Evolutionary conservation across 2,888 invertebrate species (phyloP), one percentile per base, ranked within the genome.

Genomic region (Heliconius cydno): DNA sequence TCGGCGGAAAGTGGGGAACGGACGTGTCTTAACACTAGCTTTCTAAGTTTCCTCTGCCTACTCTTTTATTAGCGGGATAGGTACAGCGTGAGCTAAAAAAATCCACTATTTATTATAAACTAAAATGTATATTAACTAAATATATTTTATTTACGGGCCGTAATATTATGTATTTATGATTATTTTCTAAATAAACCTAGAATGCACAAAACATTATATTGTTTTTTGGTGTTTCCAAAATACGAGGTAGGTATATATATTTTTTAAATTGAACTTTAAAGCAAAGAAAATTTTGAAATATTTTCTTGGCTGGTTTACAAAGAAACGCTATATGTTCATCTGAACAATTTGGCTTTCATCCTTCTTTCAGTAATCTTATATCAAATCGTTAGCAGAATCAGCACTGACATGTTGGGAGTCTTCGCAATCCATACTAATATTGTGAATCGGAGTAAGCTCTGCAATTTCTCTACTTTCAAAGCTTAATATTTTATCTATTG

Each of bases 381-480:
- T 72, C 34, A 72, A 57, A 72, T 72, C 46, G 30, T 57, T 57
- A 72, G 6, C 6, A 57, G 2, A 34, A 72, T 57, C 72, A 57
- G 72, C 57, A 30, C 22, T 72, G 57, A 57, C 52, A 57, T 57
- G n/a, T 57, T 28, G 10, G 34, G 57, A 57, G 52, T n/a, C 52
- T 15, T 30, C 30, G 46, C 71, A 10, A 30, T 72, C 71, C 71
- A 72, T 72, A 30, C 71, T 28, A 57, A 34, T 72, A 34, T 57
- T 57, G 22, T 22, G 13, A 57, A 34, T 30, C 22, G 30, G 7
- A 34, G 30, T 30, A 22, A 57, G 41, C 2, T 68, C 7, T 41
- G 41, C 41, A 57, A 30, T 57, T 72, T 34, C 22, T 72, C 19
- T 72, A 72, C 30, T 30, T 72, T n/a, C 57, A 3, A 46, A 19